phyloP scores from a whole-genome alignment of 2,113 vertebrate species.

The Nannospalax galili region DNA sequence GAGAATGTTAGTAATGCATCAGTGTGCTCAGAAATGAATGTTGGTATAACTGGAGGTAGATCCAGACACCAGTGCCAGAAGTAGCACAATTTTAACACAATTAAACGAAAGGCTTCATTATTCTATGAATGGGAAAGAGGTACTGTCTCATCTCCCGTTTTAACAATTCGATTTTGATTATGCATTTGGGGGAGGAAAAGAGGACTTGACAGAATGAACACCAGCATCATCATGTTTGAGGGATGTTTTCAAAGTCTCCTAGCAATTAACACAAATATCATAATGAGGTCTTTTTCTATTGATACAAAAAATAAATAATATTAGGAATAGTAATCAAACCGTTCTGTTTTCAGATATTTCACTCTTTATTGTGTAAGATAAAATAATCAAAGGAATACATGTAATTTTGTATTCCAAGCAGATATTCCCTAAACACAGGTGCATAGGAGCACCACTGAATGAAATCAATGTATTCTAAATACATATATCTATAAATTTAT shows the following conservation, averaged over 20 bases:
- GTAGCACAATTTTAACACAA: conserved; percentile 82
- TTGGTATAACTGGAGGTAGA: conserved; percentile 79
- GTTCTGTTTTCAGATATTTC: neutral
- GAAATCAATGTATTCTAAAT: too few relatives aligned
- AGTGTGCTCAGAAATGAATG: conserved; percentile 82
- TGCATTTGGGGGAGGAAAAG: neutral
- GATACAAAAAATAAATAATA: neutral
- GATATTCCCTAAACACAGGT: neutral
- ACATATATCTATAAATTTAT: too few relatives aligned
- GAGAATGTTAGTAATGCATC: conserved; percentile 82
- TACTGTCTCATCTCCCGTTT: conserved; percentile 77
- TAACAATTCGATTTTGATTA: conserved; percentile 76
- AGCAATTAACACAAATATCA: conserved; percentile 75
- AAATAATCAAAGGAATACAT: neutral
- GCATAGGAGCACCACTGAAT: too few relatives aligned
- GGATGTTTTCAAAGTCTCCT: conserved; percentile 78
- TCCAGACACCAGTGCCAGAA: conserved; percentile 80
- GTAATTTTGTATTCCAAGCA: neutral
- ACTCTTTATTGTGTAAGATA: neutral
- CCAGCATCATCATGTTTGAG: conserved; percentile 43
- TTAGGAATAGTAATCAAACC: neutral
- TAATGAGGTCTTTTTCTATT: neutral
- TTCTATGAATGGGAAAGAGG: conserved; percentile 80
- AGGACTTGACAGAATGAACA: neutral
- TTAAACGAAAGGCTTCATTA: conserved; percentile 82